Base-by-base conservation (phyloP, 2,888 invertebrate genomes). In the Caenorhabditis zanzibari region DNA sequence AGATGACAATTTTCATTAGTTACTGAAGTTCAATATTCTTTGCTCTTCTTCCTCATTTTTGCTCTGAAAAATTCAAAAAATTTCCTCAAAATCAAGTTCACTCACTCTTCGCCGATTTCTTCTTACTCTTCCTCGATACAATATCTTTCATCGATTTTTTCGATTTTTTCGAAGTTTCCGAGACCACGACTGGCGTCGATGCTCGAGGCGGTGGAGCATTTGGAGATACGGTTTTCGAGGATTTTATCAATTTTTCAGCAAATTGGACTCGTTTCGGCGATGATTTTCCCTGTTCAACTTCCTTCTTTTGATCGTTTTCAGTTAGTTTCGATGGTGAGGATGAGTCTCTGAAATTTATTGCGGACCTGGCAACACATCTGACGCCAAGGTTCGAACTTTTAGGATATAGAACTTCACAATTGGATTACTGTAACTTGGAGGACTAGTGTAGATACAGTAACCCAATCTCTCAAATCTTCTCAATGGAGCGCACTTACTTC, bases 201-300 rank as follows among this genome's bases (percentile, higher is more conserved):
- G 44, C 44, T 16, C 14, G n/a, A 1, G 47, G 47, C 6, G 19
- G 22, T 26, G 54, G 24, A 26, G 54, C 54, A 14, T 7, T 0
- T 14, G 24, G 54, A 16, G 49, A 49, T 4, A 0, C 14, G 9
- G 72, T 61, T 14, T 35, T 32, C 6, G 59, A 49, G 22, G 61
- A 59, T 52, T 73, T 73, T 22, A 73, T 32, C 9, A 73, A n/a
- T 9, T 49, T 49, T 10, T 61, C 52, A 0, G 72, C 72, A 19
- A 73, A 73, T 32, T 73, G 32, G n/a, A 73, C 59, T 14, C 54
- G 24, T 26, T 24, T 26, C 14, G 9, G 12, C 12, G 26, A 4
- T 6, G 24, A 14, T 24, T 54, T 54, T 14, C 26, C 54, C 26
- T 54, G 24, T 10, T 47, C 47, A n/a, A 19, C 47, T 47, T 47